phyloP scores from a whole-genome alignment of 2,888 invertebrate genomes.

The Chaitophorus viminalis region DNA sequence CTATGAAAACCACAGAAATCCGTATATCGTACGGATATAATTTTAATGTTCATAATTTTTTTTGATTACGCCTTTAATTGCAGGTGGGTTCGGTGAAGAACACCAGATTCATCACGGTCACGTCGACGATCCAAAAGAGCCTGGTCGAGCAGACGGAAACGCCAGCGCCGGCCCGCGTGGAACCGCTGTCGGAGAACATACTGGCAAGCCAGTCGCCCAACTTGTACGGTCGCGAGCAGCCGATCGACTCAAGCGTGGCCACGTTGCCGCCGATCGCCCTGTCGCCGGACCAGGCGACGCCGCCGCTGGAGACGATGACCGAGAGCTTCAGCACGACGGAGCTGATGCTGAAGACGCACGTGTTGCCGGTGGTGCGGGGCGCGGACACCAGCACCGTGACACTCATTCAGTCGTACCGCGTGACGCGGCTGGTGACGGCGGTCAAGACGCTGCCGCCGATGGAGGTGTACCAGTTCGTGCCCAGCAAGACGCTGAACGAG shows the following conservation, averaged over 20 bases:
- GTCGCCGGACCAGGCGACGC: conserved; percentile 79
- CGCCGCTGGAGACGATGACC: conserved; percentile 86
- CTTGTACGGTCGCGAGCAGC: conserved; percentile 81
- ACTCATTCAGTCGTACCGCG: conserved; percentile 87
- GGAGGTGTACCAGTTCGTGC: conserved; percentile 87
- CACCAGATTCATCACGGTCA: conserved; percentile 87
- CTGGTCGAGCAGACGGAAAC: conserved; percentile 69
- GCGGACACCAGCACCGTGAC: conserved; percentile 82
- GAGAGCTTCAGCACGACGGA: conserved; percentile 93
- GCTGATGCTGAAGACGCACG: conserved; percentile 86
- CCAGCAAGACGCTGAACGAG: conserved; percentile 86
- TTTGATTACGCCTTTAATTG: conserved; percentile 64
- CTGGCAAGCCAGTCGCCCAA: conserved; percentile 78
- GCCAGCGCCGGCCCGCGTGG: conserved; percentile 68
- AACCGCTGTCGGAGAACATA: conserved; percentile 88
- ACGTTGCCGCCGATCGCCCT: conserved; percentile 84
- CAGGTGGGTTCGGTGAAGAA: conserved; percentile 88
- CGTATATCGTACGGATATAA: too few relatives aligned
- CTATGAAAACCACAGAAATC: too few relatives aligned
- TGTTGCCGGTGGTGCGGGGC: conserved; percentile 82
- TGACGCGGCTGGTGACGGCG: conserved; percentile 87
- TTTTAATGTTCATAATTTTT: conserved; percentile 23
- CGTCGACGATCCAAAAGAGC: conserved; percentile 84
- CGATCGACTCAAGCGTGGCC: conserved; percentile 77
- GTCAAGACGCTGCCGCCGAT: conserved; percentile 89